Evolutionary conservation across 2,113 vertebrate species (phyloP), one percentile per base, ranked within the genome.

Genomic region (Scophthalmus maximus): DNA sequence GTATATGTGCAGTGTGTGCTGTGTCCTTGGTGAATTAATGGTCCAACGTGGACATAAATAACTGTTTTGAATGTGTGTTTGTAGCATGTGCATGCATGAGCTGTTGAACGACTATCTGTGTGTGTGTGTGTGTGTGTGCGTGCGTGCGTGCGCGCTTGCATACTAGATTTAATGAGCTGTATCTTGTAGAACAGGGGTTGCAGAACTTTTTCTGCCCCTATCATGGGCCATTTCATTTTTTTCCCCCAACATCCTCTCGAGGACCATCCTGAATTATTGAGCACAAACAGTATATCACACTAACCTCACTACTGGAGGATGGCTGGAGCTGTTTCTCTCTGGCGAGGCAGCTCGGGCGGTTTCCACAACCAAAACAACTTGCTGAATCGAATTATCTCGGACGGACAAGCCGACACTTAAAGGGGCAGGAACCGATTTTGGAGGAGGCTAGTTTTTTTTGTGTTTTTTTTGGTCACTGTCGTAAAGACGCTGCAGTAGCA

Each of bases 11-110:
- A 5, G 20, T 14, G 6, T 27, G 17, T 49, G 50, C 9, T 29
- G 10, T 22, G 15, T 56, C 25, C 25, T 20, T n/a, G 7, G 36
- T 20, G 10, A 50, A 23, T 38, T 49, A 29, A 22, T 64, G 27
- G 49, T 64, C 42, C 14, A 40, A 8, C 38, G 23, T 47, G 49
- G 42, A 26, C 38, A 44, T 40, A 59, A 65, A 69, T 46, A 55
- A 49, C 14, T 23, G 46, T 3, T 9, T 22, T 46, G 2, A 3
- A 22, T 49, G 46, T n/a, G 5, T 51, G 49, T 8, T 51, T 51
- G 22, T 51, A 51, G 49, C 12, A 26, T 51, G 49, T 51, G 23
- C 8, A 8, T 18, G 17, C 3, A 7, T 51, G 49, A 26, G 23
- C 15, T n/a, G 15, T 53, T 29, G 26, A n/a, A 44, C 7, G 42